Conservation (phyloP, 2,797 vertebrate species). For the Lagocephalus sceleratus region DNA sequence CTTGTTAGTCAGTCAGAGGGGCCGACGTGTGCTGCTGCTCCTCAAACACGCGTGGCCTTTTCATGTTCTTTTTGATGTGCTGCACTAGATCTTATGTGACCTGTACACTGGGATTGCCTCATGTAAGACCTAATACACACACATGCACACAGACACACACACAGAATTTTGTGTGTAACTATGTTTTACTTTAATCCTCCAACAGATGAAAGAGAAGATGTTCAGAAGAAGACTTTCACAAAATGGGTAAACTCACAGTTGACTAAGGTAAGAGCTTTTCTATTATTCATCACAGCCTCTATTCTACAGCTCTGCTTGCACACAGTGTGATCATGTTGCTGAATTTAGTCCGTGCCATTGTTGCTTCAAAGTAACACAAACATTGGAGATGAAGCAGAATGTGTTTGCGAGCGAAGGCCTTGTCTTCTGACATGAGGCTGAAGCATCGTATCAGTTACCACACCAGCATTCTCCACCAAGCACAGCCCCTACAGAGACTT, state of each 20-base stretch:
- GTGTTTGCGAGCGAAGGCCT: not conserved
- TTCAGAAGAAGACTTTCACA: conserved; percentile 99
- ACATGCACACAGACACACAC: not conserved
- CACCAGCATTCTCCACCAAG: too few species aligned
- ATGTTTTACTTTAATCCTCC: conserved; percentile 20
- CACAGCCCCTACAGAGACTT: too few species aligned
- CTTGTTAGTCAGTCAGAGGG: conserved; percentile 4
- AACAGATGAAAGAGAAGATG: conserved; percentile 97
- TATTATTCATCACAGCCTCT: not conserved
- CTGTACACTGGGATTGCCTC: not conserved
- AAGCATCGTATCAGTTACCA: too few species aligned
- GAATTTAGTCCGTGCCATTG: not conserved
- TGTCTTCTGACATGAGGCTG: too few species aligned
- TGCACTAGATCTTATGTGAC: conserved; percentile 6
- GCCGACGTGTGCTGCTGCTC: not conserved
- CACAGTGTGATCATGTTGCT: not conserved
- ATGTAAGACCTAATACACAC: not conserved
- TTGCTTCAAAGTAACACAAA: not conserved
- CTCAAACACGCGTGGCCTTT: not conserved
- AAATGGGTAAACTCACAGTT: conserved; percentile 99
- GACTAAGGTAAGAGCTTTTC: conserved; percentile 83
- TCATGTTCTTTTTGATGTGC: conserved; percentile 9
- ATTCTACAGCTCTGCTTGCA: not conserved
- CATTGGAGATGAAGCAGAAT: not conserved
- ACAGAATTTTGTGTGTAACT: conserved; percentile 9